These are phyloP conservation scores for Nomia melanderi DNA, from an alignment of 1,140 invertebrate genomes.

Conservation along the genomic window DNA sequence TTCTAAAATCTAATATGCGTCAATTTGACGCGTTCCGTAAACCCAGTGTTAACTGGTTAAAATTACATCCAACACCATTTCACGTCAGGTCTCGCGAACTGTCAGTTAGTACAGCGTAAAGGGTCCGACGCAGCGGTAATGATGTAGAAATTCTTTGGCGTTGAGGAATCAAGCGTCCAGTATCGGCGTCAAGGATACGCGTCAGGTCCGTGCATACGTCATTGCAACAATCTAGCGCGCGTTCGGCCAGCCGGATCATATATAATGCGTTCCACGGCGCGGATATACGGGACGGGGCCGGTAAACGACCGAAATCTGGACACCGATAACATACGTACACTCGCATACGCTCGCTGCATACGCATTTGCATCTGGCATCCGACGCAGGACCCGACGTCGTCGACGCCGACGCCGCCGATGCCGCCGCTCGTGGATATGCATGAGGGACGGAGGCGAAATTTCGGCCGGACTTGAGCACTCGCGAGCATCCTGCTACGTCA, in stretches of 20 bases:
- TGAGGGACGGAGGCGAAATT: slow-evolving; percentile 66
- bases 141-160: not conserved
- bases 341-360: slow-evolving; percentile 30
- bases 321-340: slow-evolving; percentile 59
- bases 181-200: not conserved
- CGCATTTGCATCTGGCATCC: slow-evolving; percentile 58
- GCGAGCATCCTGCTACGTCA: slow-evolving; percentile 31
- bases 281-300: slow-evolving; percentile 13
- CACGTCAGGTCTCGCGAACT: too few relatives aligned
- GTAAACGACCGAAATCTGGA: slow-evolving; percentile 58
- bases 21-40: too few relatives aligned
- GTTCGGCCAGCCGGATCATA: slow-evolving; percentile 27
- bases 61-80: too few relatives aligned
- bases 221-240: slow-evolving; percentile 22
- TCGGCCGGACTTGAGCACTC: slow-evolving; percentile 67
- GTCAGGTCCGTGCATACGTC: not conserved
- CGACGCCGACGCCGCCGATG: too few relatives aligned
- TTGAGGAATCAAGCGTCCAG: not conserved
- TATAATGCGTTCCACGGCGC: slow-evolving; percentile 44
- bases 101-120: too few relatives aligned
- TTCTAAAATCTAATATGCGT: too few relatives aligned
- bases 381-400: slow-evolving; percentile 11
- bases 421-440: slow-evolving; percentile 68
- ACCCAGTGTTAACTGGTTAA: too few relatives aligned
- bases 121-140: not conserved